Evolutionary conservation across 2,797 vertebrate species (phyloP).

Genomic region (Hippoglossus hippoglossus): DNA sequence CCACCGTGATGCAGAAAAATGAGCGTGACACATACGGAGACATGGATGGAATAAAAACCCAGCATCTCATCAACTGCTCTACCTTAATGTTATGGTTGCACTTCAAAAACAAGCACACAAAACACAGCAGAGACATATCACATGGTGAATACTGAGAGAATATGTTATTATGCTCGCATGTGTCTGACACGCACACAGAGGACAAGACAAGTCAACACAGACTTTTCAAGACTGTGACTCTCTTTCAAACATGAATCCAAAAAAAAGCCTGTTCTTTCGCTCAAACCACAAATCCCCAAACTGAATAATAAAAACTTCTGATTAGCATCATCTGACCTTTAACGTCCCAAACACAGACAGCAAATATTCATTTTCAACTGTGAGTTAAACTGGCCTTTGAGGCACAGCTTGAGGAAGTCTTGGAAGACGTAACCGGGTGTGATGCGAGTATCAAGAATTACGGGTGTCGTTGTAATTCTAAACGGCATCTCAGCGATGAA

Average conservation of each 20-base stretch:
- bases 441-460: slow-evolving; percentile 37
- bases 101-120: slow-evolving; percentile 33
- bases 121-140: slow-evolving; percentile 27
- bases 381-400: slow-evolving; percentile 25
- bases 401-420: slow-evolving; percentile 23
- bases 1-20: slow-evolving; percentile 66
- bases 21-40: slow-evolving; percentile 69
- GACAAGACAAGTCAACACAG: slow-evolving; percentile 18
- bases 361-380: slow-evolving; percentile 54
- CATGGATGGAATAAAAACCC: slow-evolving; percentile 58
- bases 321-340: slow-evolving; percentile 71
- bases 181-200: neutral
- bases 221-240: slow-evolving; percentile 4
- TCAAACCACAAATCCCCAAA: slow-evolving; percentile 30
- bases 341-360: slow-evolving; percentile 17
- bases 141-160: slow-evolving; percentile 16
- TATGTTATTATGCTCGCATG: slow-evolving; percentile 27
- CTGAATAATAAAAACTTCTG: slow-evolving; percentile 49
- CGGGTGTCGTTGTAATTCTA: slow-evolving; percentile 59
- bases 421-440: slow-evolving; percentile 31
- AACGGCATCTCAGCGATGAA: slow-evolving; percentile 50
- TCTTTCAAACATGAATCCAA: slow-evolving; percentile 1
- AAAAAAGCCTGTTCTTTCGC: neutral
- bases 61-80: slow-evolving; percentile 62
- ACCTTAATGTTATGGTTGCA: slow-evolving; percentile 36